Base-by-base conservation (phyloP, 2,888 invertebrate species). In the Lithophane leautieri region DNA sequence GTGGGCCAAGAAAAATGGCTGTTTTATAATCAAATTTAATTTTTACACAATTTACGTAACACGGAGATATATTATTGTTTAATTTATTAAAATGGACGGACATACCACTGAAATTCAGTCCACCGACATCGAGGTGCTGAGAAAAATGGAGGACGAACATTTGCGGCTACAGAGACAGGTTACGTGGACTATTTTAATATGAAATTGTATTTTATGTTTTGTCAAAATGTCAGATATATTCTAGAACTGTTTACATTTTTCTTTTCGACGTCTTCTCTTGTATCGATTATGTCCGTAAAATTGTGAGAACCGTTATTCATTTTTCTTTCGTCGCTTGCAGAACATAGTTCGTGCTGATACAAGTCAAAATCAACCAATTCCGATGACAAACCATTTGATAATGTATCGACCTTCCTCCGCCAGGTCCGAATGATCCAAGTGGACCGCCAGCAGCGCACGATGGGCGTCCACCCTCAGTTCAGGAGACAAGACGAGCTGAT, bases 81-180 rank as follows among this genome's bases (percentile, higher is more conserved):
- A 74, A 83, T 73, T 79, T 79, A 60, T 52, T 65, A 85, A 83
- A 71, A 91, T 91, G 91, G 89, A 91, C 16, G 25, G 72, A 25
- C 76, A 44, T n/a, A 63, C 65, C 3, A 14, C 76, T 63, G 90
- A 90, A 16, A 62, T 73, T 11, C 84, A 76, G n/a, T 73, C 50
- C 19, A 90, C 78, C 28, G 95, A 95, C 56, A 79, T 92, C 14
- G 95, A 96, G 0, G 79, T 94, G 1, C 66, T 91, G 56, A 94
- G 91, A 80, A 96, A 95, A 76, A 93, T 94, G 91, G 96, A 96
- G 70, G 96, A 96, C 50, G 96, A 96, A 62, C 95, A 95, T 82
- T 81, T 94, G 3, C 89, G 94, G n/a, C 78, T 95, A 0, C 95
- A 95, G 62, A 92, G 96, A 91, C 95, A 96, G 90, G 96, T 92